Base-by-base conservation (phyloP, 2,888 invertebrate genomes). In the Dynastes grantii region DNA sequence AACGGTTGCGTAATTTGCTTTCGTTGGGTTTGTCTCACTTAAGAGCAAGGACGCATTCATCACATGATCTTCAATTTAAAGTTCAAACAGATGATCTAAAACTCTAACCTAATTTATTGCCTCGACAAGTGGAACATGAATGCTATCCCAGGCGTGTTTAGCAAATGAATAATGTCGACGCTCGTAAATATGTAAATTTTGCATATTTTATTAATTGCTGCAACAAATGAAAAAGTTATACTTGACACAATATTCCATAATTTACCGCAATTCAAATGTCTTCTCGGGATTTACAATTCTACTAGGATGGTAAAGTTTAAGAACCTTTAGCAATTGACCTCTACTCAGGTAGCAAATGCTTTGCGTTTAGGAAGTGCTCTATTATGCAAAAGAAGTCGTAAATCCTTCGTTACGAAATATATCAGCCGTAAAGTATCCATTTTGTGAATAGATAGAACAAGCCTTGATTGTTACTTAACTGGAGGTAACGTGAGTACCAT, bases 371-470 rank as follows among this genome's bases (percentile, higher is more conserved):
- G 16, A 2, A 32, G 61, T 5, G 32, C 16, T 45, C 27, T 16
- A 61, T 61, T 61, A 71, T 71, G 55, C 22, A 61, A 61, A 27
- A 58, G 13, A 27, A 11, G 37, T 22, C 73, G 37, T 61, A 73
- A 73, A 73, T 61, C 61, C 40, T 68, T 68, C 49, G 51, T 49
- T 49, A 51, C 27, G 49, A 49, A 49, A 61, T 61, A 27, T 27
- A 27, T 22, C 55, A 8, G 13, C 55, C 55, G 5, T n/a, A 16
- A 11, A 55, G n/a, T 55, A 3, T 2, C 3, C n/a, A 16, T 13
- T 45, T 4, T 55, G 5, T 55, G 55, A 55, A n/a, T 16, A 16
- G 16, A n/a, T n/a, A 16, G 16, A 51, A 51, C 9, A 51, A 51
- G n/a, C 3, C 13, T 51, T 16, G 2, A 45, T 45, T 45, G 45